Evolutionary conservation across 2,113 vertebrate genomes (phyloP).

Genomic region (Axis porcinus): DNA sequence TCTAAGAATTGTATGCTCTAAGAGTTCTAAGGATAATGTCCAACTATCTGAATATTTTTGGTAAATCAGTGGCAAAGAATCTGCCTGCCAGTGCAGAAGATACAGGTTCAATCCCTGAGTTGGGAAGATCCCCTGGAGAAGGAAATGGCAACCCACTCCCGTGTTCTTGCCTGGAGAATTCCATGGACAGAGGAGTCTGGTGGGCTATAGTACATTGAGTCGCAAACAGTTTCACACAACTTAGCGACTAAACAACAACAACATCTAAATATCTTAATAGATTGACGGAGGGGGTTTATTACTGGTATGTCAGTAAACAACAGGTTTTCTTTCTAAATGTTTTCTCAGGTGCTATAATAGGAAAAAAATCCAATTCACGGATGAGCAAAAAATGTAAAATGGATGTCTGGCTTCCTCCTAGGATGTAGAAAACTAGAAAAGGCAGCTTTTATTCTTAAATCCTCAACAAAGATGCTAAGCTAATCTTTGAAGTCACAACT

Average conservation of each 20-base stretch:
- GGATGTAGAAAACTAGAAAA: background rate
- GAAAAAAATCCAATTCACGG: background rate
- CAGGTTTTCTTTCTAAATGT: background rate
- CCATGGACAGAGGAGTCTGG: background rate
- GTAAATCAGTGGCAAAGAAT: background rate
- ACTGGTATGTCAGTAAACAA: slow-evolving; percentile 15
- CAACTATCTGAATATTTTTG: background rate
- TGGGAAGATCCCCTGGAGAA: background rate
- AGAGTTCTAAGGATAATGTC: background rate
- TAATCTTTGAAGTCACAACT: background rate
- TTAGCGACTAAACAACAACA: background rate
- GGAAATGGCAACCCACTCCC: background rate
- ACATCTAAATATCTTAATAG: background rate
- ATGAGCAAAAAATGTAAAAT: background rate
- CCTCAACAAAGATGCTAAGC: background rate
- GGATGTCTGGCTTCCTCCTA: background rate
- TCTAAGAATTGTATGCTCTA: background rate
- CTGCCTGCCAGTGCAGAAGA: background rate
- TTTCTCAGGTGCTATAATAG: background rate
- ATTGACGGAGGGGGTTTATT: background rate
- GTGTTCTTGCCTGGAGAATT: background rate
- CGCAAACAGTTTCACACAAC: background rate
- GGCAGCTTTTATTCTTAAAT: background rate
- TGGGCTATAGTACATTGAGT: background rate
- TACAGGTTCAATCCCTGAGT: background rate